A percentile compares a stretch with the other conserved stretches of the same genome.
Conservation (phyloP, 2,113 vertebrate species). For the Bettongia penicillata region DNA sequence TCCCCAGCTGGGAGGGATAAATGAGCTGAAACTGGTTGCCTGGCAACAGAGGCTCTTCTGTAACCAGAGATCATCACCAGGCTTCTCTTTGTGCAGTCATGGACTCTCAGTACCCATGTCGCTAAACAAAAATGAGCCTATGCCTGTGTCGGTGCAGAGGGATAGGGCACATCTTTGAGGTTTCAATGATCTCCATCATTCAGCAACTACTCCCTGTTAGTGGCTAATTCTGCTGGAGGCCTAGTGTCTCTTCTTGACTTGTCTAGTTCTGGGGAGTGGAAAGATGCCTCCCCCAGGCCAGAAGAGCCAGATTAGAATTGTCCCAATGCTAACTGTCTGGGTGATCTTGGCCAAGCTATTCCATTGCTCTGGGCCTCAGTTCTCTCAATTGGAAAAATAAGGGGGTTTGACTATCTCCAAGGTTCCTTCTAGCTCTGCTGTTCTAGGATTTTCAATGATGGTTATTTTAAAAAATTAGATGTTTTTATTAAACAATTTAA, state of each 20-base stretch:
- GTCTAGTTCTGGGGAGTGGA: neutral
- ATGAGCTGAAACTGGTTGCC: neutral
- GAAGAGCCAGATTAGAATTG: neutral
- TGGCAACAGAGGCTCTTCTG: neutral
- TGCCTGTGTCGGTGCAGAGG: neutral
- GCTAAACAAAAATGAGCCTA: accelerated
- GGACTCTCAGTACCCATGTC: too few species aligned
- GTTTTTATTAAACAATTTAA: neutral
- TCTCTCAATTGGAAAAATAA: neutral
- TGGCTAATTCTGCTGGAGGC: neutral
- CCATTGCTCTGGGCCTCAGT: neutral
- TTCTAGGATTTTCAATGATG: neutral
- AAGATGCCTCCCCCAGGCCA: too few species aligned
- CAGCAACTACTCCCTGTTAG: accelerated
- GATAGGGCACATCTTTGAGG: neutral
- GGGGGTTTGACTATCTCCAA: neutral
- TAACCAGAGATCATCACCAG: neutral
- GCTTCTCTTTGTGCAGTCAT: neutral
- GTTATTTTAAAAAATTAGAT: neutral
- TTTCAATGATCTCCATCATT: neutral
- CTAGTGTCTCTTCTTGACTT: neutral
- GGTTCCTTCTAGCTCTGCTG: neutral
- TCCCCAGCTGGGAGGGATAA: accelerated
- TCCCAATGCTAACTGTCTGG: too few species aligned
- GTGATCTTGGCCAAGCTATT: neutral